Percentiles rank a stretch among this genome's conserved stretches.
These are phyloP conservation scores for Sminthurides aquaticus DNA, from an alignment of 2,888 invertebrate species.

Conservation along the genomic window DNA sequence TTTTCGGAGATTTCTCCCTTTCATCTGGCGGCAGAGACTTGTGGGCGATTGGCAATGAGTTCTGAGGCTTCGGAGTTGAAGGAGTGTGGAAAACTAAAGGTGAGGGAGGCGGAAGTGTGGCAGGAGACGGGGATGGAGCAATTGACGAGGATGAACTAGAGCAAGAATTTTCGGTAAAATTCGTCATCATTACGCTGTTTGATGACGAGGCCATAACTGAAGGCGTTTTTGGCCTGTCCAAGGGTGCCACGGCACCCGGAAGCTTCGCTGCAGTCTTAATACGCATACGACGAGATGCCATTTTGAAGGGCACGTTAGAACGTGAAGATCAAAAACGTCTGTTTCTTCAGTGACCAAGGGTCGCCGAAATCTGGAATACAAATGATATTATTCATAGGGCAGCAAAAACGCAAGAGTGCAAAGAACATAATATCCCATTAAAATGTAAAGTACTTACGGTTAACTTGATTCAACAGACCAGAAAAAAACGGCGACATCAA, in stretches of 20 bases:
- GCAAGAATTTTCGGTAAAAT: slow-evolving; percentile 1
- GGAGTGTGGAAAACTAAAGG: not conserved
- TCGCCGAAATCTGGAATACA: no score
- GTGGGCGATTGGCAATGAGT: not conserved
- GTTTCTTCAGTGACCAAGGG: no score
- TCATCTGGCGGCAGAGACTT: slow-evolving; percentile 6
- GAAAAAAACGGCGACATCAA: no score
- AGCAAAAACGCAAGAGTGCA: no score
- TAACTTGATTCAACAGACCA: no score
- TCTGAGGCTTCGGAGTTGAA: not conserved
- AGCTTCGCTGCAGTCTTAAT: not conserved
- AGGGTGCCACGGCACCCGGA: not conserved
- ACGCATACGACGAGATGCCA: not conserved
- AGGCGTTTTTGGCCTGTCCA: slow-evolving; percentile 2
- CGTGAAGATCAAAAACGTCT: no score
- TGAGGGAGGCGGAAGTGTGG: not conserved
- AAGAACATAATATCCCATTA: no score
- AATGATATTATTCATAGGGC: no score
- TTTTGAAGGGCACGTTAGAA: no score
- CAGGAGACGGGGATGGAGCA: not conserved
- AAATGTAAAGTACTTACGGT: no score
- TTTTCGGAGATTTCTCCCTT: slow-evolving; percentile 17
- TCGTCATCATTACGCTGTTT: not conserved
- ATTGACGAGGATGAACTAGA: not conserved
- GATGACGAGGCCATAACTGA: not conserved